phyloP scores from a whole-genome alignment of 2,888 invertebrate genomes.

The Drosophila melanosoma region DNA sequence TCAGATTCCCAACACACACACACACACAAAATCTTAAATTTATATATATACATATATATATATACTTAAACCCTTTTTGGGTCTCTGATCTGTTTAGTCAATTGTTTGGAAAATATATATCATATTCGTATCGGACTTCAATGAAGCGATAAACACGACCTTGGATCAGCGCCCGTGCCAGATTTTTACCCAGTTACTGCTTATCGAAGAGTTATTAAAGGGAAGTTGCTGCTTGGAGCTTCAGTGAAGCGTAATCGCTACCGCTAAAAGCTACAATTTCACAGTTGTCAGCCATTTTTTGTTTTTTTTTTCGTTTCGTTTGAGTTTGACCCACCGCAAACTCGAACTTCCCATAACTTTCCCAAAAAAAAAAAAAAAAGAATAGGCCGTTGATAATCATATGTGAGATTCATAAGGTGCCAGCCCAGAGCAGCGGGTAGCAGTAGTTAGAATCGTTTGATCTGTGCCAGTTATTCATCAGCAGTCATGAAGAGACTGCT shows the following conservation, averaged over 20 bases:
- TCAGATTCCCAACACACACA: conserved; percentile 73
- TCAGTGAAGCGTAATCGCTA: conserved; percentile 59
- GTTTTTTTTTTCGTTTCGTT: background rate
- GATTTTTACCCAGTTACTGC: background rate
- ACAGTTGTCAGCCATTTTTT: conserved; percentile 25
- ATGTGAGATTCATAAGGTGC: background rate
- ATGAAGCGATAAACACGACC: conserved; percentile 64
- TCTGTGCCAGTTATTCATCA: conserved; percentile 56
- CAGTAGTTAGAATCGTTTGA: conserved; percentile 27
- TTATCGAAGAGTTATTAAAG: background rate
- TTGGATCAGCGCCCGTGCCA: conserved; percentile 71
- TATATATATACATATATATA: background rate
- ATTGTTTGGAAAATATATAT: conserved; percentile 84
- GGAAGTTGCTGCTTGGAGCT: conserved; percentile 12
- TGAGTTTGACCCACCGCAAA: conserved; percentile 32
- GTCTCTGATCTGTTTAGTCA: conserved; percentile 77
- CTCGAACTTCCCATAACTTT: conserved; percentile 38
- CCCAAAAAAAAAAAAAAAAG: conserved; percentile 20
- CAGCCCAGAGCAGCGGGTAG: conserved; percentile 63
- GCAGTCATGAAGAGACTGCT: conserved; percentile 13
- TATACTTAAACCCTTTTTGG: conserved; percentile 72
- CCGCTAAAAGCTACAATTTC: conserved; percentile 55
- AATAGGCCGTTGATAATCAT: conserved; percentile 22
- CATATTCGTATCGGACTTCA: conserved; percentile 45
- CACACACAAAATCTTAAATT: background rate